Percentiles rank a stretch among this genome's conserved stretches.
These are phyloP conservation scores for Oxystoma pomonae DNA, from an alignment of 2,888 invertebrate genomes.

Conservation along the genomic window DNA sequence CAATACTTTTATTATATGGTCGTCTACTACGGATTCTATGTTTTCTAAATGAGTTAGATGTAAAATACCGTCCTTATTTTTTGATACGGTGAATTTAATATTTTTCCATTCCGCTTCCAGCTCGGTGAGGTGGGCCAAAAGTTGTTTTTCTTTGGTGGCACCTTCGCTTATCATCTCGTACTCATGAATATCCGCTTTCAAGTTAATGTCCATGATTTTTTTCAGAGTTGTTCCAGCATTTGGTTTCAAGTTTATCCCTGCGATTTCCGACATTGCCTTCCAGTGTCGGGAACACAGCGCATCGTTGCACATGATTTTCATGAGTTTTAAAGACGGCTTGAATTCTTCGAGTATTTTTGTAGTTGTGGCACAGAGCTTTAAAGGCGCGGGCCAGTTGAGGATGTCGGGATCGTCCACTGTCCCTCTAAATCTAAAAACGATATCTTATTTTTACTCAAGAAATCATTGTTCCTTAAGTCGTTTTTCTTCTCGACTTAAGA, in stretches of 20 bases:
- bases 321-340: slow-evolving; percentile 74
- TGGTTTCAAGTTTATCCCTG: slow-evolving; percentile 65
- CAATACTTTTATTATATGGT: slow-evolving; percentile 76
- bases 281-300: slow-evolving; percentile 77
- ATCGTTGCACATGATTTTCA: slow-evolving; percentile 82
- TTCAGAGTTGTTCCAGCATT: slow-evolving; percentile 72
- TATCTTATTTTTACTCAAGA: no score
- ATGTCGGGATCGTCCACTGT: slow-evolving; percentile 73
- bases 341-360: slow-evolving; percentile 62
- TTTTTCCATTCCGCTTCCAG: slow-evolving; percentile 75
- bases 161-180: slow-evolving; percentile 77
- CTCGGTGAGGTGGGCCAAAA: slow-evolving; percentile 68
- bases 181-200: slow-evolving; percentile 66
- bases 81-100: slow-evolving; percentile 60
- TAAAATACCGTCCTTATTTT: slow-evolving; percentile 50
- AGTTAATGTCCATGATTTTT: slow-evolving; percentile 68
- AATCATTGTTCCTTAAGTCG: no score
- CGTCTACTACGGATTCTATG: slow-evolving; percentile 69
- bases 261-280: slow-evolving; percentile 76
- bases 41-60: slow-evolving; percentile 72
- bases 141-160: slow-evolving; percentile 69
- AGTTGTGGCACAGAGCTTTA: slow-evolving; percentile 67
- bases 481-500: no score
- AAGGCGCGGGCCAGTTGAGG: slow-evolving; percentile 73
- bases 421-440: slow-evolving; percentile 45